Base-by-base conservation (phyloP, 2,797 vertebrate species). In the Manis crassicaudata region DNA sequence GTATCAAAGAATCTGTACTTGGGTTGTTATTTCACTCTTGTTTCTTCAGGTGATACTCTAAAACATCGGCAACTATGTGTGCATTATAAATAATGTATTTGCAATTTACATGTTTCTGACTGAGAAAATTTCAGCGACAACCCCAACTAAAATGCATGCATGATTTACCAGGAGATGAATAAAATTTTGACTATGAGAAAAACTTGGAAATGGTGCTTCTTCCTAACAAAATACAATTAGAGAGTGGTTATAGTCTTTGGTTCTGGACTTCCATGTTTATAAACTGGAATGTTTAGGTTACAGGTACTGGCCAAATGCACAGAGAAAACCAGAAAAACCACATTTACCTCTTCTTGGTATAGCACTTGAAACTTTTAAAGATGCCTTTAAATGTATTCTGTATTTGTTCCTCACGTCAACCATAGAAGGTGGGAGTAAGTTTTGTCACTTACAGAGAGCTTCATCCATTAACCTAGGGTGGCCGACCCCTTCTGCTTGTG, bases 41-140 rank as follows among this genome's bases (percentile, higher is more conserved):
- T 56, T 52, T 63, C 72, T 50, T 25, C 37, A 37, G 40, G 29
- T 2, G 75, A 35, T 20, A 46, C 11, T 46, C 35, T 17, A 25
- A 67, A 25, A 67, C 37, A 73, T 6, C 12, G 63, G 1, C 18
- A 58, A 7, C 56, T 43, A 1, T 10, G 18, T 60, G 65, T 6
- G 20, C 37, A 3, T 18, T 32, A 83, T 89, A 82, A 77, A 75
- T 80, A 52, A 94, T 35, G 43, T 7, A 62, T 56, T 62, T 7
- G 43, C 25, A 70, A 90, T 87, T 82, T 91, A 80, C 43, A 35
- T 75, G 76, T 95, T 92, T 87, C 84, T 87, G 70, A 68, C 43
- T 86, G 76, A 87, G 81, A 96, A 91, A 32, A 40, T 5, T 65
- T 79, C 91, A 84, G n/a, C 10, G 8, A 68, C 92, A 4, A 54